Evolutionary conservation across 2,113 vertebrate genomes (phyloP), one percentile per base, ranked within the genome.

Genomic region (Indicator indicator): DNA sequence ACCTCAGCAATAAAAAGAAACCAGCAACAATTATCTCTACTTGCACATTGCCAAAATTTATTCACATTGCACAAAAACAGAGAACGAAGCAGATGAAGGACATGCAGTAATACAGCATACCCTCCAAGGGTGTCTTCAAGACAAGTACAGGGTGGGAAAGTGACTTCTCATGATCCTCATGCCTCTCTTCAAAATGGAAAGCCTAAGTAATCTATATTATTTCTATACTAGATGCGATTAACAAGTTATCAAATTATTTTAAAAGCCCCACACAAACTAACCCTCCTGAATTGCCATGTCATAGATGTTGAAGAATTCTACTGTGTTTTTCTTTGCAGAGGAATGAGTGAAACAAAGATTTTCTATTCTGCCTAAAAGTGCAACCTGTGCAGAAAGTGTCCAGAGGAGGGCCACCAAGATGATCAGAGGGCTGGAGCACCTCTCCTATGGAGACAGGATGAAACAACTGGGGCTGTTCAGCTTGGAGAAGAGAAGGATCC

Each of bases 311-410:
- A 83, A 19, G 52, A 27, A 75, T 71, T 89, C 85, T 93, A 70
- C 71, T 89, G n/a, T 67, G 83, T 81, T 69, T 36, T 93, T 77
- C 63, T 97, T 89, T 94, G 92, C 56, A 96, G 81, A 92, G 59
- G 86, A 96, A 90, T 89, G 81, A 90, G 50, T 36, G 70, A 92
- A 94, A 90, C 24, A 48, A 65, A 83, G 80, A 88, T 91, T 89
- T 95, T 92, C 68, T 32, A 44, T 71, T 93, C 85, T 93, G 9
- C 69, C 84, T 72, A 54, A 83, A 96, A 26, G 20, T 69, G 58
- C 86, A 94, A 32, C 6, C 19, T 2, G 1, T 63, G 55, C 79
- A 91, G 94, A 70, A 95, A 52, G 12, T 26, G 23, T 24, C 23
- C 50, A 26, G 48, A 52, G 50, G 23, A 26, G 50, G 19, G 23